Conservation (phyloP, 2,797 vertebrate species). For the Apogon hyalosoma region DNA sequence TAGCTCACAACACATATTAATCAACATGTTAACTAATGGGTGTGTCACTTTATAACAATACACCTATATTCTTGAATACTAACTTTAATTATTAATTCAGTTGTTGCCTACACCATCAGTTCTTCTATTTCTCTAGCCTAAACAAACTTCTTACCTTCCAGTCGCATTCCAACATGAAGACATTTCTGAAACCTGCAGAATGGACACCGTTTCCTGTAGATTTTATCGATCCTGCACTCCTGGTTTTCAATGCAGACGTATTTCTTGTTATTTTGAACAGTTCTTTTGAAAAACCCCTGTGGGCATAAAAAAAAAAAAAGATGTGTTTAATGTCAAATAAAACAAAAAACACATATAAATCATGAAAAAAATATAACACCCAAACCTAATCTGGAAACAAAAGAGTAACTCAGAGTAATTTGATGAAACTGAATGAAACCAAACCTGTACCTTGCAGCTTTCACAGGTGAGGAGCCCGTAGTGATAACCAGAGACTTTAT, state of each 20-base stretch:
- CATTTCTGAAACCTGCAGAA: conserved; percentile 97
- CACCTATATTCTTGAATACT: too few relatives aligned
- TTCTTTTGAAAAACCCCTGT: conserved; percentile 96
- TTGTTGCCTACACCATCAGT: background rate
- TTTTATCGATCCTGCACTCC: conserved; percentile 92
- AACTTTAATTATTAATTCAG: too few relatives aligned
- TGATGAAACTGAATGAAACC: background rate
- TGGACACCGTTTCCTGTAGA: conserved; percentile 91
- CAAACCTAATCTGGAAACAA: background rate
- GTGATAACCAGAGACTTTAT: conserved; percentile 84
- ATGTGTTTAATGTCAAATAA: too few relatives aligned
- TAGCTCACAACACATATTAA: too few relatives aligned
- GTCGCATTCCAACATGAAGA: conserved; percentile 91
- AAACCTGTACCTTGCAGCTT: conserved; percentile 79
- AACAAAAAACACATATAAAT: too few relatives aligned
- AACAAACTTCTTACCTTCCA: conserved; percentile 87
- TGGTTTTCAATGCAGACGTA: conserved; percentile 92
- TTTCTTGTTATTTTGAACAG: conserved; percentile 94
- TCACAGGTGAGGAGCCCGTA: conserved; percentile 86
- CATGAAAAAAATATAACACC: too few relatives aligned
- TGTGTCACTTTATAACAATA: too few relatives aligned
- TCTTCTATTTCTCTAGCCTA: background rate
- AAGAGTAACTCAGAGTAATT: background rate
- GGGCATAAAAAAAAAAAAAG: background rate
- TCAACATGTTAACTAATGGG: too few relatives aligned